Base-by-base conservation (phyloP, 2,888 invertebrate species). In the Hypsopygia costalis region DNA sequence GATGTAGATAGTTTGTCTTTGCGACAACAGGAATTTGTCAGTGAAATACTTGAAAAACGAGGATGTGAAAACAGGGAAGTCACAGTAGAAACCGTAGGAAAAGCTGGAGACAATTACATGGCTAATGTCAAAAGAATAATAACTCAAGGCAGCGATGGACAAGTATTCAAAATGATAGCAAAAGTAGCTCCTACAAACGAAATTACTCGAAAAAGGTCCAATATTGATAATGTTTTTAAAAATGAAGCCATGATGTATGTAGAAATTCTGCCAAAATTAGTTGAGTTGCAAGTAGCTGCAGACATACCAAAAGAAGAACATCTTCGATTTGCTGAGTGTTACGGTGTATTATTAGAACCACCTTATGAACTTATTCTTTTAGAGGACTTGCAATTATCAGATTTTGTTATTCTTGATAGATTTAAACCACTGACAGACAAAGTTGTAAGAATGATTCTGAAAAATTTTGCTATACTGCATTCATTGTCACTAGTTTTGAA, bases 91-190 rank as follows among this genome's bases (percentile, higher is more conserved):
- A 6, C 40, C 7, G 50, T 61, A 0, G 63, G 63, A 1, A 43
- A 53, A 37, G 42, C 42, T 2, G 65, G 64, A 11, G 65, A 68
- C 25, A 66, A 64, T 36, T 63, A 57, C 21, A 40, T 52, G 1
- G 53, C 61, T 8, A 52, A 48, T 25, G 54, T 60, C 0, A 56
- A 57, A 40, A 59, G 59, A 41, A 44, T 62, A 5, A 49, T 27
- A 8, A 48, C 57, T 3, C 40, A 56, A 40, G 34, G 11, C 36
- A 45, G 57, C 9, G 49, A 49, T 31, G 11, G 11, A 7, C 1
- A 12, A 11, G 6, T 11, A 7, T 8, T 31, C 1, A 11, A 12
- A 3, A 31, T 31, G 11, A 12, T 31, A 31, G 31, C 6, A 8
- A 31, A 31, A 31, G 11, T 31, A 11, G 31, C 31, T 11, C 31